Evolutionary conservation across 2,113 vertebrate genomes (phyloP), one percentile per base, ranked within the genome.

Genomic region (Sinocyclocheilus maitianheensis): DNA sequence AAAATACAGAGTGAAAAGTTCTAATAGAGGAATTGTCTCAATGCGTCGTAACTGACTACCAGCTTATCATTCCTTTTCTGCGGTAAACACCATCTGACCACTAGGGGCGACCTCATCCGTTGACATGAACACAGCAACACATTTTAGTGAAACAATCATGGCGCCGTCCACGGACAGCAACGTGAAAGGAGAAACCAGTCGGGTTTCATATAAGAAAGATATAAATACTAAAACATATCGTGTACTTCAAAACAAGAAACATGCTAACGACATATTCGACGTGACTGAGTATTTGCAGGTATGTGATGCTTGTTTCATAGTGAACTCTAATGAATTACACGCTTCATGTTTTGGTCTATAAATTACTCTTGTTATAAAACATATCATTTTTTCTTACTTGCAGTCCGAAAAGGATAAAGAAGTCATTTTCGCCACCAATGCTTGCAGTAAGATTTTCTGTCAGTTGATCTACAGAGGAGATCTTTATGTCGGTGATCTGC

Each of bases 191-290:
- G 75, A 88, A 84, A 20, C 71, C 30, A 51, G 10, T 7, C 67
- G 22, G 0, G 92, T 91, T 91, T 86, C 20, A 7, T 79, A 81
- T 1, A 94, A 94, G 91, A 88, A 91, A 0, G 87, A 88, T 0
- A 58, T 92, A 1, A 88, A 85, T 14, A 16, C 26, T n/a, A 89
- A 89, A 84, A 82, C 96, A 37, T 93, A 93, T 1, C 88, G 87
- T 0, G 90, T 97, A 86, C 91, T 97, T 48, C 85, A 89, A 24
- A 96, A 88, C 90, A 95, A 94, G 65, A 88, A 91, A 83, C 84
- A 94, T 11, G 97, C 97, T 58, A 98, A 98, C 90, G 93, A 94
- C 3, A 93, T 98, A 22, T 97, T 97, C 77, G 97, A 98, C 89
- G 84, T 98, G 26, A 87, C 98, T 84, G 96, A 97, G 53, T 88